phyloP scores from a whole-genome alignment of 2,113 vertebrate species.

The Nematolebias whitei region DNA sequence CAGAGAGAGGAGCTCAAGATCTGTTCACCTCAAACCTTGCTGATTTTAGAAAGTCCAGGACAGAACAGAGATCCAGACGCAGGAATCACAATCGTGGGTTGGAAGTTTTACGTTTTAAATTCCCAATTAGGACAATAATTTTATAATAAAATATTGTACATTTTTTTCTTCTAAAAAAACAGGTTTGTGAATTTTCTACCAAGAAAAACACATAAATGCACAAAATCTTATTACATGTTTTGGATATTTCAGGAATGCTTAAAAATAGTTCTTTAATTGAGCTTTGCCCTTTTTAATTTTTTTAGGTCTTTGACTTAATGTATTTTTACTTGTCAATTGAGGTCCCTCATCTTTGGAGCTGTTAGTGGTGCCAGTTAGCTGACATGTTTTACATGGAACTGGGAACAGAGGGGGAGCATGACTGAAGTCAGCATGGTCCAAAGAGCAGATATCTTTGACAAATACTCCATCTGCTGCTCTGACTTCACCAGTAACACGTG shows the following conservation, averaged over 20 bases:
- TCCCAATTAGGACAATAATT: no score
- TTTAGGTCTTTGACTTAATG: background rate
- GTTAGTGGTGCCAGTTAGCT: background rate
- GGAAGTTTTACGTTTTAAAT: background rate
- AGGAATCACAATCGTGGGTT: conserved; percentile 3
- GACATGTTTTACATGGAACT: no score
- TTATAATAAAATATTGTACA: no score
- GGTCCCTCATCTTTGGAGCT: background rate
- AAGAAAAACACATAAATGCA: background rate
- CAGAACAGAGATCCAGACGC: conserved; percentile 21
- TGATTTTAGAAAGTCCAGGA: conserved; percentile 10
- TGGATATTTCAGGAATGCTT: no score
- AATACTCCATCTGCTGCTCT: conserved; percentile 68
- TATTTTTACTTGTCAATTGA: background rate
- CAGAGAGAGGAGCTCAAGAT: conserved; percentile 59
- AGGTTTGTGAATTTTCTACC: background rate
- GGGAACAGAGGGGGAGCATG: no score
- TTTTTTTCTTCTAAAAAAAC: no score
- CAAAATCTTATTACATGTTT: no score
- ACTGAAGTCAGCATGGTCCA: no score
- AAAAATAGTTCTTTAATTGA: no score
- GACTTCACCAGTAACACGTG: conserved; percentile 5
- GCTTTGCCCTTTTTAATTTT: no score
- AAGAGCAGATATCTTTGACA: conserved; percentile 15
- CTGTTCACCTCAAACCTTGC: conserved; percentile 26